Evolutionary conservation across 2,113 vertebrate species (phyloP).

Genomic region (Antidorcas marsupialis): DNA sequence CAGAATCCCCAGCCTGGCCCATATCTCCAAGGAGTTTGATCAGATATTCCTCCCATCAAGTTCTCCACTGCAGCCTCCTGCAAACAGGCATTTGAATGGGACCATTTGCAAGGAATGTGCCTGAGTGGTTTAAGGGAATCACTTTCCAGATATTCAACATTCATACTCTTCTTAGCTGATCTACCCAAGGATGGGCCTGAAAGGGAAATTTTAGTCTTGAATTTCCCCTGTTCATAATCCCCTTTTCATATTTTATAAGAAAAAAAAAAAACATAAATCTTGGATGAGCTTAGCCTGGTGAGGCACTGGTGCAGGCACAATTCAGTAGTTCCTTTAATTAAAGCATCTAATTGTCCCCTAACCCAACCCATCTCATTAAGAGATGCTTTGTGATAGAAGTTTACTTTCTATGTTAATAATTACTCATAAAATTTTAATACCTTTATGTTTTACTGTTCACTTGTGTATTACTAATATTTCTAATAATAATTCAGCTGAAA

Average conservation of each 20-base stretch:
- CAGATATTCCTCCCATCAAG: not conserved
- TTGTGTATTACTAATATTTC: not conserved
- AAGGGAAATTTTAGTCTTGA: not conserved
- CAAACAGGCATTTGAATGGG: not conserved
- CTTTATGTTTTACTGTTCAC: not conserved
- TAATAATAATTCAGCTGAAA: not conserved
- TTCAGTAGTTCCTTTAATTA: not conserved
- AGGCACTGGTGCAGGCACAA: not conserved
- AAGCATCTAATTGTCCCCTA: not conserved
- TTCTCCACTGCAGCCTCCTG: not conserved
- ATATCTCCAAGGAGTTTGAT: not conserved
- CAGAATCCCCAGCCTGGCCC: not conserved
- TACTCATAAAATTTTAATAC: not conserved
- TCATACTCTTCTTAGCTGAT: not conserved
- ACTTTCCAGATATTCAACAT: not conserved
- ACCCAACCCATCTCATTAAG: not conserved
- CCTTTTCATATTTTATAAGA: not conserved
- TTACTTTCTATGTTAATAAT: not conserved
- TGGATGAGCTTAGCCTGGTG: not conserved
- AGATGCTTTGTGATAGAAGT: not conserved
- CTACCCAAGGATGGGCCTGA: not conserved
- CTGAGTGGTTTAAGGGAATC: too few species aligned
- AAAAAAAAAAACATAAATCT: not conserved
- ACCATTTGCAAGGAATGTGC: not conserved
- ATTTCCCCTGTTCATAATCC: not conserved